Percentiles rank a stretch among this genome's conserved stretches.
These are phyloP conservation scores for Ispidina picta DNA, from an alignment of 2,797 vertebrate genomes.

Conservation along the genomic window DNA sequence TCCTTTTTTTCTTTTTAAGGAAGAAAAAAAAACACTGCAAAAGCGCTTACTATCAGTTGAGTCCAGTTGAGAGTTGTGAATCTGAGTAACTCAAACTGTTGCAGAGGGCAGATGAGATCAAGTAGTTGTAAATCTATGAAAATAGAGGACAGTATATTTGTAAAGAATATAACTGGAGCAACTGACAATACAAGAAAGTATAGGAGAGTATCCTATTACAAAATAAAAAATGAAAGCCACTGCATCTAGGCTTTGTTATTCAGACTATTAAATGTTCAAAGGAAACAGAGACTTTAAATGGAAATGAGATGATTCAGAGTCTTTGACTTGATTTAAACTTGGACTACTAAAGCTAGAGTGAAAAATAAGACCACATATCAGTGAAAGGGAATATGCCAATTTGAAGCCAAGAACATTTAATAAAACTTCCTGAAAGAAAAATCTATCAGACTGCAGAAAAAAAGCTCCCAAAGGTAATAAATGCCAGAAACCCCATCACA, in stretches of 20 bases:
- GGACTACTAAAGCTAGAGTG: neutral
- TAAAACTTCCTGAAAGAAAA: conserved; percentile 52
- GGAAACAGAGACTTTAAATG: conserved; percentile 49
- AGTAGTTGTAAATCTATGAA: conserved; percentile 27
- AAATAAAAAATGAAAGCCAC: conserved; percentile 37
- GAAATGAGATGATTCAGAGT: conserved; percentile 35
- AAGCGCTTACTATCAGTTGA: neutral
- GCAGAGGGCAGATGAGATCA: neutral
- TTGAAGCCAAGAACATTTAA: conserved; percentile 47
- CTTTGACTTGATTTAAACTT: conserved; percentile 55
- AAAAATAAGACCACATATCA: conserved; percentile 48
- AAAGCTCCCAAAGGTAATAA: conserved; percentile 12
- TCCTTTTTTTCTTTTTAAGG: conserved; percentile 6
- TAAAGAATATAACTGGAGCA: conserved; percentile 24
- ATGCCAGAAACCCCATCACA: neutral
- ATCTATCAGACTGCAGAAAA: neutral
- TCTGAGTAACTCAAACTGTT: conserved; percentile 16
- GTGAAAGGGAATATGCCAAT: conserved; percentile 33
- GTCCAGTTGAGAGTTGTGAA: conserved; percentile 3
- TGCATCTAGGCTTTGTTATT: conserved; percentile 43
- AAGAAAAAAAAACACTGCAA: neutral
- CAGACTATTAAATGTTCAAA: conserved; percentile 51
- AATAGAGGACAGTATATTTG: conserved; percentile 21
- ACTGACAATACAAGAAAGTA: conserved; percentile 15
- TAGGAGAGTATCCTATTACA: conserved; percentile 13